Evolutionary conservation across 2,888 invertebrate genomes (phyloP).

Genomic region (Stenolophus ochropezus): DNA sequence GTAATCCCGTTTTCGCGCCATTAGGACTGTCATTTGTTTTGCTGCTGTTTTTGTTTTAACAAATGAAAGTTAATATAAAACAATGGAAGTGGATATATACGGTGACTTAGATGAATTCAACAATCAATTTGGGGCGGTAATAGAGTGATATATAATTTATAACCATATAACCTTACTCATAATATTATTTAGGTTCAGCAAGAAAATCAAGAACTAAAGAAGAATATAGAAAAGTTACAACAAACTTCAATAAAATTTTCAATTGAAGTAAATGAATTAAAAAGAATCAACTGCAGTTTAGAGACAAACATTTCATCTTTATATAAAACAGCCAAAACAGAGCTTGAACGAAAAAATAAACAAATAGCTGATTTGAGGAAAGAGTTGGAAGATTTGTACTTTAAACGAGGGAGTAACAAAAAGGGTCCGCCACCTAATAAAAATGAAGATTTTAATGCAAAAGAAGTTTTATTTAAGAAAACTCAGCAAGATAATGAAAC

Average conservation of each 20-base stretch:
- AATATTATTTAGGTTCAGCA: slow-evolving; percentile 67
- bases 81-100: slow-evolving; percentile 71
- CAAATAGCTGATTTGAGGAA: slow-evolving; percentile 72
- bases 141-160: slow-evolving; percentile 40
- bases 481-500: slow-evolving; percentile 4
- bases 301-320: slow-evolving; percentile 73
- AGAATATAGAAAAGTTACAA: slow-evolving; percentile 66
- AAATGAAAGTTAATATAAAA: slow-evolving; percentile 34
- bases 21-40: slow-evolving; percentile 6
- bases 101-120: slow-evolving; percentile 70
- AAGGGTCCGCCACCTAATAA: neutral
- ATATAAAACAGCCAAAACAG: slow-evolving; percentile 73
- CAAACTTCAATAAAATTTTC: slow-evolving; percentile 66
- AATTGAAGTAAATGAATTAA: slow-evolving; percentile 66
- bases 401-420: slow-evolving; percentile 65
- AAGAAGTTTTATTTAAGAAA: too few species aligned
- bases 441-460: too few species aligned
- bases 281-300: slow-evolving; percentile 69
- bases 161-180: slow-evolving; percentile 60
- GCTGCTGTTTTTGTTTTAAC: slow-evolving; percentile 6
- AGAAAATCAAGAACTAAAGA: slow-evolving; percentile 65
- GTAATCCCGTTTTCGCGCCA: slow-evolving; percentile 25
- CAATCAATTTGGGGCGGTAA: slow-evolving; percentile 66
- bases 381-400: slow-evolving; percentile 69
- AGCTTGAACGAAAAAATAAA: slow-evolving; percentile 73